Base-by-base conservation (phyloP, 2,113 vertebrate species). In the Bambusicola thoracicus region DNA sequence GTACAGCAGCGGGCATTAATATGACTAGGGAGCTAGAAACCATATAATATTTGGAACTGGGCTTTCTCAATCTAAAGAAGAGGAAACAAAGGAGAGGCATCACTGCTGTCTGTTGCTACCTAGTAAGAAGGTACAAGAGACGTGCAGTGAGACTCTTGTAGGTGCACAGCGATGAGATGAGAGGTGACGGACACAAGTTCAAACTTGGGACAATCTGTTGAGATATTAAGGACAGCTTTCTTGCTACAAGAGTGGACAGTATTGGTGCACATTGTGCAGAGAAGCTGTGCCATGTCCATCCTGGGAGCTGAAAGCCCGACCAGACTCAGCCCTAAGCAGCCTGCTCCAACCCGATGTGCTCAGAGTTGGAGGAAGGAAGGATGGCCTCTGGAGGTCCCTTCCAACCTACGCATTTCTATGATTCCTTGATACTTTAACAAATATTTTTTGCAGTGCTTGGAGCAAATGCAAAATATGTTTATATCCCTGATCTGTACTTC, bases 371-470 rank as follows among this genome's bases (percentile, higher is more conserved):
- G 62, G 10, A 8, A 67, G 81, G 36, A 29, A 25, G 14, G 2
- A 36, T 24, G n/a, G 76, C 55, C 38, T 70, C 32, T 38, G 49
- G 49, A 75, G 43, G 19, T 85, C 30, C 20, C 21, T 85, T 74
- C 49, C 67, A 58, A 55, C 44, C 59, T 74, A 7, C 1, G 1
- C 0, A 0, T 20, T 69, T 87, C 87, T 67, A 6, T 22, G 22
- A 83, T 55, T 87, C 72, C 40, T 30, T 69, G 32, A 80, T 46
- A 80, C 41, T 80, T 85, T 49, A 91, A 83, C 85, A 94, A 94
- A 67, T 74, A 90, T 80, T 91, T 92, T 92, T 95, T 91, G 63
- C 78, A 91, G 44, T 41, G 46, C 76, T 88, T 75, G 65, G 30
- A 95, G 51, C 56, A 85, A 81, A 24, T 82, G 63, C 73, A 72